Base-by-base conservation (phyloP, 1,140 invertebrate species). In the Ridgeia piscesae region DNA sequence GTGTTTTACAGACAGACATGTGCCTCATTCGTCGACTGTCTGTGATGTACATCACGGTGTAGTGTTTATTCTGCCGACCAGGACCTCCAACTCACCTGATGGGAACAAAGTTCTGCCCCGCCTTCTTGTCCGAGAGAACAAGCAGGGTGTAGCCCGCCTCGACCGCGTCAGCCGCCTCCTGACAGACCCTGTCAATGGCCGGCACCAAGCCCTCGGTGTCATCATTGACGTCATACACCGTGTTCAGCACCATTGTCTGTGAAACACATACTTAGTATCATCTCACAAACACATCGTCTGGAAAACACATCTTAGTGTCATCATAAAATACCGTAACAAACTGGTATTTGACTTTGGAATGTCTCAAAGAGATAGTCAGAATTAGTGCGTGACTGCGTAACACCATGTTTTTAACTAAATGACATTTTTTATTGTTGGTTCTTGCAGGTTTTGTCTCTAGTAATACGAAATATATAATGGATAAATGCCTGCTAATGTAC, bases 181-280 rank as follows among this genome's bases (percentile, higher is more conserved):
- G 95, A 94, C 98, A 98, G 91, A 99, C 97, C 9, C 97, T 96
- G 93, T 98, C 97, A 90, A 99, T 96, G 34, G 98, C 98, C 34
- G 97, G 97, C 42, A 97, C 94, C 91, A 99, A 97, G 0, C 98
- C 99, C 21, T 94, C 94, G 27, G 97, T 96, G 6, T 98, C 98
- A 34, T 97, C 97, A 21, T 97, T 97, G 33, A 96, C 95, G 31
- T 96, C 96, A 96, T 98, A 99, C 89, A 98, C 98, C 42, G 98
- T 98, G 96, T 99, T 98, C 92, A 99, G 97, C 1, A 98, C 97
- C 95, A 98, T 97, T 21, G 98, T 98, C 96, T 97, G 93, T 14
- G 94, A 95, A 90, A 90, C 6, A 90, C 11, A 33, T n/a, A 90
- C 33, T 34, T 90, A 34, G 14, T 31, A 33, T 90, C n/a, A 35